phyloP scores from a whole-genome alignment of 2,888 invertebrate species.

The Phalangium opilio region DNA sequence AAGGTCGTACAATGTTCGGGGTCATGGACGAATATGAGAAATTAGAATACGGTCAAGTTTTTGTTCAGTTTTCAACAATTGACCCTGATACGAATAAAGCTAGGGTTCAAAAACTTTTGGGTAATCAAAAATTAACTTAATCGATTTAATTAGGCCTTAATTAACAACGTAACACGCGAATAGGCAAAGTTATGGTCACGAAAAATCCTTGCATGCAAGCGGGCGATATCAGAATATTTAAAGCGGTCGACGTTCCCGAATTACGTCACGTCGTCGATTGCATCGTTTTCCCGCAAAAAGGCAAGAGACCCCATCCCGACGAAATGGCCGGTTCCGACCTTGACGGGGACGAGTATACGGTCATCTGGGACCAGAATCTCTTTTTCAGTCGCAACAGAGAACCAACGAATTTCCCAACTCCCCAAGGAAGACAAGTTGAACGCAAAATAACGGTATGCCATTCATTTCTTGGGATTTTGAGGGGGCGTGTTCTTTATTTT shows the following conservation, averaged over 20 bases:
- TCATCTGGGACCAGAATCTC: constrained; percentile 27
- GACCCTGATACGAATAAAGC: too few species aligned
- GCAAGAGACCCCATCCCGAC: constrained; percentile 31
- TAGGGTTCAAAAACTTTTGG: too few species aligned
- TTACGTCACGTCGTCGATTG: constrained; percentile 28
- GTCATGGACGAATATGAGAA: constrained; percentile 22
- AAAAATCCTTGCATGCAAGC: constrained; percentile 34
- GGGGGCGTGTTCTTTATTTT: too few species aligned
- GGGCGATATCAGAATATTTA: constrained; percentile 30
- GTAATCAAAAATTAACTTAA: too few species aligned
- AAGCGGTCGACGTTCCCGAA: constrained; percentile 23
- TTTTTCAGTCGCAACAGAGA: constrained; percentile 20
- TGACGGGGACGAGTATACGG: constrained; percentile 32
- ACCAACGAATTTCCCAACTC: constrained; percentile 19
- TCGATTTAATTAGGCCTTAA: too few species aligned
- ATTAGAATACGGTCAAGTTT: constrained; percentile 24
- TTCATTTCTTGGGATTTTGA: too few species aligned
- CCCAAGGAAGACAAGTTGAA: neutral
- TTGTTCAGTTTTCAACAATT: constrained; percentile 20
- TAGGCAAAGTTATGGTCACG: constrained; percentile 26
- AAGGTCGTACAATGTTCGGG: constrained; percentile 22
- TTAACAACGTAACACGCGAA: too few species aligned
- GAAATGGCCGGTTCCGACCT: constrained; percentile 33
- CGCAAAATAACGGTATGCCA: too few species aligned
- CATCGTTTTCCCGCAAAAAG: constrained; percentile 31